Conservation (phyloP, 2,113 vertebrate species). For the Channa argus region DNA sequence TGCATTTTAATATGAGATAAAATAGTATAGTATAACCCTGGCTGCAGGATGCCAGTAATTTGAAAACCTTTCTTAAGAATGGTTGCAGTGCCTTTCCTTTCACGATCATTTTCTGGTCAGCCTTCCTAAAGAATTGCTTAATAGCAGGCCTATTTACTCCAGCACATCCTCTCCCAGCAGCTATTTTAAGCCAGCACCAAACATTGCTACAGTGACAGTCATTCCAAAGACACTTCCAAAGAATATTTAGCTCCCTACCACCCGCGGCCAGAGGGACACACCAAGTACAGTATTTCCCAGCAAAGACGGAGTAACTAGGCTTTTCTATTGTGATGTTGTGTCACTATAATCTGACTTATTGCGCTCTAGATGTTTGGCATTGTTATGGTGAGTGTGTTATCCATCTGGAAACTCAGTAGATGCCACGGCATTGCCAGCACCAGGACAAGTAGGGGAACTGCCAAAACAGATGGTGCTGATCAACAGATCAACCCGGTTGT, state of each 20-base stretch:
- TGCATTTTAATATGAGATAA: too few species aligned
- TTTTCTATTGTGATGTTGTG: conserved; percentile 23
- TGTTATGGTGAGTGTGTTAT: conserved; percentile 43
- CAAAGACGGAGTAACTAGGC: background rate
- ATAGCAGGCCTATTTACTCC: conserved; percentile 64
- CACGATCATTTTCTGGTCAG: conserved; percentile 35
- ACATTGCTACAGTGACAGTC: conserved; percentile 44
- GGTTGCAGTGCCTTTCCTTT: background rate
- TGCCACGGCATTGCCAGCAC: conserved; percentile 32
- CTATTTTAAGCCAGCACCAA: conserved; percentile 69
- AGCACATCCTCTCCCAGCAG: conserved; percentile 30
- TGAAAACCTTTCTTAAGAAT: conserved; percentile 6
- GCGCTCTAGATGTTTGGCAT: conserved; percentile 32
- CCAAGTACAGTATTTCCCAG: conserved; percentile 17
- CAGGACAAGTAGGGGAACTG: conserved; percentile 20
- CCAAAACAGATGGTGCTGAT: conserved; percentile 66
- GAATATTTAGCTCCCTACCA: conserved; percentile 40
- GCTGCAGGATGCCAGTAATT: background rate
- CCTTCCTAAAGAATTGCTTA: conserved; percentile 55
- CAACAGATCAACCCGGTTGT: background rate
- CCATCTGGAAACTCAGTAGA: conserved; percentile 63
- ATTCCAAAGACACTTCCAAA: conserved; percentile 53
- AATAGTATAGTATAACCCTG: background rate
- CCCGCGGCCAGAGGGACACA: conserved; percentile 1
- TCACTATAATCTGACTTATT: conserved; percentile 16